Conservation (phyloP, 1,140 invertebrate species). For the Sminthurinus signatus region DNA sequence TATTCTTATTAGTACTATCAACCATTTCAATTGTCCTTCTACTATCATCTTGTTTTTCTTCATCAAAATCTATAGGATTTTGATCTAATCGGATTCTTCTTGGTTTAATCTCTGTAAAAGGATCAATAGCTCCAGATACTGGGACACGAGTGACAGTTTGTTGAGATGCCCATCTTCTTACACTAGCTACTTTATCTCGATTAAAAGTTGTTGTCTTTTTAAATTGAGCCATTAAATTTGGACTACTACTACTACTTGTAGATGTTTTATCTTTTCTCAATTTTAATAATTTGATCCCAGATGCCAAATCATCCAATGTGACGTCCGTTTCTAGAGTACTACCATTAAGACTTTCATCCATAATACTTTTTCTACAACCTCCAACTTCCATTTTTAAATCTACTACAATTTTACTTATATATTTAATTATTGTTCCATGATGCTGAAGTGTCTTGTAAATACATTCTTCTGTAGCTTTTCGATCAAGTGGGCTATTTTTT, state of each 20-base stretch:
- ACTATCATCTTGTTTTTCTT: background rate
- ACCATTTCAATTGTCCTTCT: background rate
- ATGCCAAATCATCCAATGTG: constrained; percentile 6
- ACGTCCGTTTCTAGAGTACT: background rate
- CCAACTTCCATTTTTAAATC: background rate
- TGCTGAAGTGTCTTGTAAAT: background rate
- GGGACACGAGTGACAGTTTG: background rate
- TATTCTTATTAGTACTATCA: background rate
- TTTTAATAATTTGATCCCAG: background rate
- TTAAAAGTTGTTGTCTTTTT: background rate
- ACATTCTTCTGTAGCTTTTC: background rate
- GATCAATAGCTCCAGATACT: constrained; percentile 11
- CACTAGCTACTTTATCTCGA: background rate
- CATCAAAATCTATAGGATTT: background rate
- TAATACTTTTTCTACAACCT: too few species aligned
- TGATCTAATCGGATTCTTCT: constrained; percentile 1
- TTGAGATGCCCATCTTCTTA: constrained; percentile 1
- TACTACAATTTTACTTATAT: background rate
- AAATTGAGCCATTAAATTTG: background rate
- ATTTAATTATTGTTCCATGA: background rate
- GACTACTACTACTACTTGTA: background rate
- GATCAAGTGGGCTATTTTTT: background rate
- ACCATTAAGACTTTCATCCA: background rate
- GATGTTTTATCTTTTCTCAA: background rate
- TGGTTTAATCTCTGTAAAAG: background rate